Base-by-base conservation (phyloP, 1,140 invertebrate genomes). In the Periplaneta americana region DNA sequence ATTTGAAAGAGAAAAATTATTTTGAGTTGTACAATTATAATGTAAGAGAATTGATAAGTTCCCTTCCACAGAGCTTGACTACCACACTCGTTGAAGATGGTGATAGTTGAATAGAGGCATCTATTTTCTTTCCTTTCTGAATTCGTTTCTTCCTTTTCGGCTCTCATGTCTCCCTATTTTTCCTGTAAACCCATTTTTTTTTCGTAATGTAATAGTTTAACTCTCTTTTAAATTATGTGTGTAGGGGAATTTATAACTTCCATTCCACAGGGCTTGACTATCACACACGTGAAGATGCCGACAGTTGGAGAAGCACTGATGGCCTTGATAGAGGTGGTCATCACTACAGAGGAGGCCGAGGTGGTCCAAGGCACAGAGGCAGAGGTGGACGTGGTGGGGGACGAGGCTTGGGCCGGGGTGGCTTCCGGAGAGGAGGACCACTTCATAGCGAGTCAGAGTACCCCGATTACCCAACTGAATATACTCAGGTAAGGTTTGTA, bases 401-500 rank as follows among this genome's bases (percentile, higher is more conserved):
- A 34, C 81, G 86, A 77, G 86, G 85, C 31, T 36, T 83, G 22
- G 85, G 85, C 5, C 75, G 83, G 75, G 82, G 81, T 2, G 74
- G 84, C 76, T 35, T 79, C 79, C 57, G 85, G 81, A 81, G 85
- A 85, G 83, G 84, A 85, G 31, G 83, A 79, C 80, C 79, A 37
- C 78, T 77, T 84, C 85, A 84, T 84, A 83, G 87, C 22, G 89
- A 91, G 57, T 80, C 85, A 2, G 90, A 91, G 39, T 91, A 89
- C 85, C 83, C 87, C 1, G 90, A 90, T 84, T 90, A 88, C 82
- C 84, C 87, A 2, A 82, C 87, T 15, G 89, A 91, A 82, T 91
- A 89, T 84, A 85, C 76, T 78, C 76, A 78, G 34, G 76, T 78
- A 78, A 28, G 9, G 0, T 33, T 1, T 18, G 13, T 36, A n/a